Base-by-base conservation (phyloP, 2,797 vertebrate genomes). In the Platyrinchus mystaceus region DNA sequence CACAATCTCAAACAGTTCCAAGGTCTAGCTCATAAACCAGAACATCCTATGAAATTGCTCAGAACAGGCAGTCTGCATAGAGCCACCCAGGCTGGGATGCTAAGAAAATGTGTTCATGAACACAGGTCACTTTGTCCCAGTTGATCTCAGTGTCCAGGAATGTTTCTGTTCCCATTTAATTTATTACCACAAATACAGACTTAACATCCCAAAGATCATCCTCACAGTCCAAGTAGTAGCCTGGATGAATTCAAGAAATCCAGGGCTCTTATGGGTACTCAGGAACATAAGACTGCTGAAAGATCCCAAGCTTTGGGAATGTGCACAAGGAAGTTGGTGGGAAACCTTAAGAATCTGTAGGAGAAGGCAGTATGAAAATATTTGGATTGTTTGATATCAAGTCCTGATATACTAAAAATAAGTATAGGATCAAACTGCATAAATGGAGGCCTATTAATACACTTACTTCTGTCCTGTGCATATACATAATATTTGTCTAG, bases 171-270 rank as follows among this genome's bases (percentile, higher is more conserved):
- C 36, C 84, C 55, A 55, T 92, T 63, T 75, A 37, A 87, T 43
- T 89, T 60, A 78, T n/a, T 55, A 66, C 14, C 37, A 90, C 23
- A 59, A 87, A 76, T 20, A 84, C 1, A 81, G 69, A 11, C 32
- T 79, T 34, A 82, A 64, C 26, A 93, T 67, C 81, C 39, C 70
- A 73, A 75, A 81, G 47, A 87, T 39, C 67, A 90, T 50, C 26
- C 53, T 71, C 37, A 84, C 67, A 91, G 59, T 32, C 46, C 49
- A 86, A 90, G 53, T 0, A 88, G 37, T 64, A 78, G 43, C 16
- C 68, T 60, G 27, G 69, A 86, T 55, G 11, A 75, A 88, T 66
- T 50, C 6, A 78, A 64, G 64, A 91, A 88, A 90, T 47, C 67
- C 50, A 76, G n/a, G 53, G 30, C n/a, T 79, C 17, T 78, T 59